A percentile compares a stretch with the other conserved stretches of the same genome.
These are phyloP conservation scores for Aythya baeri DNA, from an alignment of 2,113 vertebrate species.

Conservation along the genomic window DNA sequence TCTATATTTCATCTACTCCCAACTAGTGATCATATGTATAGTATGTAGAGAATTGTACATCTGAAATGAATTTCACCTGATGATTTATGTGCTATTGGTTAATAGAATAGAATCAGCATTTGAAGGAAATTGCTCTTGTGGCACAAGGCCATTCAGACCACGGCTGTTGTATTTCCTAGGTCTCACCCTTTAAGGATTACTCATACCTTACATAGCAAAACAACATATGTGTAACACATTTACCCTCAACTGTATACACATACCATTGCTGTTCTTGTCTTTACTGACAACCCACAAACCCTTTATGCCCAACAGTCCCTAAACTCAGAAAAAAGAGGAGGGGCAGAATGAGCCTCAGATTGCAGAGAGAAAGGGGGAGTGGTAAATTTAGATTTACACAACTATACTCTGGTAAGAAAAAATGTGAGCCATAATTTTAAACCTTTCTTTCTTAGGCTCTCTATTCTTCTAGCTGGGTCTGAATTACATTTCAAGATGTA, in stretches of 20 bases:
- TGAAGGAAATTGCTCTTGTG: slow-evolving; percentile 39
- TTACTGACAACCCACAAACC: not conserved
- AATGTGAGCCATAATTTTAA: not conserved
- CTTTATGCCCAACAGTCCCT: not conserved
- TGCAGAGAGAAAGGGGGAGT: not conserved
- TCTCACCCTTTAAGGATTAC: slow-evolving; percentile 28
- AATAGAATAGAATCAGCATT: slow-evolving; percentile 34
- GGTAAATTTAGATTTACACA: not conserved
- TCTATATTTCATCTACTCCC: slow-evolving; percentile 15
- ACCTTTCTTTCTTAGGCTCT: not conserved
- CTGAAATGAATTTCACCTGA: slow-evolving; percentile 46
- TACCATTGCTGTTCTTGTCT: not conserved
- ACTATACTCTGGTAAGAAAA: not conserved
- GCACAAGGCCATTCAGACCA: slow-evolving; percentile 36
- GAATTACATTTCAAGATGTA: not conserved
- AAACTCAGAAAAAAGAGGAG: not conserved
- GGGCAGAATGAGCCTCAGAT: not conserved
- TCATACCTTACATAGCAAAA: slow-evolving; percentile 19
- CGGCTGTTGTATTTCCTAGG: slow-evolving; percentile 10
- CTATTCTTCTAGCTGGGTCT: not conserved
- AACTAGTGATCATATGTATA: not conserved
- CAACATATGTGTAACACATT: slow-evolving; percentile 53
- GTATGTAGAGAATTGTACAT: slow-evolving; percentile 21
- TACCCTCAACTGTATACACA: not conserved
- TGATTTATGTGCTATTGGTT: slow-evolving; percentile 47